Conservation (phyloP, 2,797 vertebrate genomes). For the Xenopus petersii region DNA sequence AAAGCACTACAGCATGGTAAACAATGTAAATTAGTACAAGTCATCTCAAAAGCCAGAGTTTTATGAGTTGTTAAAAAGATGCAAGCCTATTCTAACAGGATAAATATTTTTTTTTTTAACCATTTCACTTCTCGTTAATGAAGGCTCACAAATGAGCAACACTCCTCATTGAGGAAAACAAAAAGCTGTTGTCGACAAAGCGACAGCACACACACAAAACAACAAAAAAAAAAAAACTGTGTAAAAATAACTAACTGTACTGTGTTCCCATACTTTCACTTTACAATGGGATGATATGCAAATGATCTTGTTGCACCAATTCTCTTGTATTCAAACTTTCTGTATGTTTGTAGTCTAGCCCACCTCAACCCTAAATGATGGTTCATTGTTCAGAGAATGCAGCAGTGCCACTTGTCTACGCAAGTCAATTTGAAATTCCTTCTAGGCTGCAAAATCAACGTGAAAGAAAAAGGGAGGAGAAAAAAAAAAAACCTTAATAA, state of each 20-base stretch:
- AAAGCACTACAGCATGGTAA: slow-evolving; percentile 96
- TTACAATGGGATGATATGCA: slow-evolving; percentile 98
- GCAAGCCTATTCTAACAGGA: slow-evolving; percentile 93
- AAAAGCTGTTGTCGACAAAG: slow-evolving; percentile 98
- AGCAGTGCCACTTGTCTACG: slow-evolving; percentile 69
- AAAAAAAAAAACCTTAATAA: slow-evolving; percentile 63
- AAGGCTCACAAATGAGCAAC: slow-evolving; percentile 98
- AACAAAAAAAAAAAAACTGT: slow-evolving; percentile 76
- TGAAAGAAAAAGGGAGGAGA: slow-evolving; percentile 55
- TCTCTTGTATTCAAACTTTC: slow-evolving; percentile 69
- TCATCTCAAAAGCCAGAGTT: slow-evolving; percentile 89
- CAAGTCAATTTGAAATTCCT: slow-evolving; percentile 71
- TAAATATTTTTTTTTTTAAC: slow-evolving; percentile 89
- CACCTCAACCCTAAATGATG: slow-evolving; percentile 63
- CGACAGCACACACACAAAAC: slow-evolving; percentile 89
- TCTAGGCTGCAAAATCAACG: slow-evolving; percentile 70
- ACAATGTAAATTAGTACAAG: slow-evolving; percentile 98
- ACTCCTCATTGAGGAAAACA: slow-evolving; percentile 99
- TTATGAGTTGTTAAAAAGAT: slow-evolving; percentile 98
- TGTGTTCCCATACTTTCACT: slow-evolving; percentile 93
- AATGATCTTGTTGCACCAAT: slow-evolving; percentile 82
- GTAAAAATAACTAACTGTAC: slow-evolving; percentile 98
- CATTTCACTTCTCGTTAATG: slow-evolving; percentile 96
- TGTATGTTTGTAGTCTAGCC: slow-evolving; percentile 67
- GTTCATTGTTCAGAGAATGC: slow-evolving; percentile 63